Conservation (phyloP, 2,113 vertebrate genomes). For the Alethe diademata region DNA sequence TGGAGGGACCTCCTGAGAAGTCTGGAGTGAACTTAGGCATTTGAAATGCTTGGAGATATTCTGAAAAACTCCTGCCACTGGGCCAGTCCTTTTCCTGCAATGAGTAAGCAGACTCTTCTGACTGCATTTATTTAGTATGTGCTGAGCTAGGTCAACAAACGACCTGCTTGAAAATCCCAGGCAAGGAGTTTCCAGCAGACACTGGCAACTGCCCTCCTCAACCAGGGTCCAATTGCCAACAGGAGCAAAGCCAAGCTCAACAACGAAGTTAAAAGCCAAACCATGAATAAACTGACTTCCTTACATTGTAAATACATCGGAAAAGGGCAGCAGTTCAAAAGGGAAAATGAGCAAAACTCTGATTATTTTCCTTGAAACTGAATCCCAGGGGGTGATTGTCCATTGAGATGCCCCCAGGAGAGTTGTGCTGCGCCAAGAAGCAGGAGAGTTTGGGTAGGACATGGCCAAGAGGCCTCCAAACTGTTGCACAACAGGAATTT, state of each 20-base stretch:
- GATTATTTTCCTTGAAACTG: background rate
- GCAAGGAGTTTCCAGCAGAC: conserved; percentile 26
- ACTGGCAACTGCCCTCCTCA: background rate
- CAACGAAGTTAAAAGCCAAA: conserved; percentile 12
- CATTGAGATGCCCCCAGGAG: background rate
- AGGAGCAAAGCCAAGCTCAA: conserved; percentile 31
- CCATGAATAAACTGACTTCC: conserved; percentile 27
- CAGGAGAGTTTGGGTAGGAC: background rate
- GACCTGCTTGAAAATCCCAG: background rate
- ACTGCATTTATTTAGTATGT: background rate
- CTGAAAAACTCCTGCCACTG: background rate
- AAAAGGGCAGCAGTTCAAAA: conserved; percentile 27
- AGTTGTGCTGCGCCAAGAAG: background rate
- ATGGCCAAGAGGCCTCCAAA: background rate
- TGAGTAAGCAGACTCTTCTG: background rate
- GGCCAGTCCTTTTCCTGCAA: background rate
- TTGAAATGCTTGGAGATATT: background rate
- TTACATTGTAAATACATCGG: conserved; percentile 16
- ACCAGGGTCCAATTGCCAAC: background rate
- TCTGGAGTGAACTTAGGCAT: background rate
- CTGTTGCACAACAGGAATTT: background rate
- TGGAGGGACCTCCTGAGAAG: background rate
- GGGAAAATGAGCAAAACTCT: background rate
- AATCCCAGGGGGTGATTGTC: background rate
- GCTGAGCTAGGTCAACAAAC: background rate